Percentiles rank a stretch among this genome's conserved stretches.
phyloP scores from a whole-genome alignment of 2,888 invertebrate genomes.

The Apeira syringaria region DNA sequence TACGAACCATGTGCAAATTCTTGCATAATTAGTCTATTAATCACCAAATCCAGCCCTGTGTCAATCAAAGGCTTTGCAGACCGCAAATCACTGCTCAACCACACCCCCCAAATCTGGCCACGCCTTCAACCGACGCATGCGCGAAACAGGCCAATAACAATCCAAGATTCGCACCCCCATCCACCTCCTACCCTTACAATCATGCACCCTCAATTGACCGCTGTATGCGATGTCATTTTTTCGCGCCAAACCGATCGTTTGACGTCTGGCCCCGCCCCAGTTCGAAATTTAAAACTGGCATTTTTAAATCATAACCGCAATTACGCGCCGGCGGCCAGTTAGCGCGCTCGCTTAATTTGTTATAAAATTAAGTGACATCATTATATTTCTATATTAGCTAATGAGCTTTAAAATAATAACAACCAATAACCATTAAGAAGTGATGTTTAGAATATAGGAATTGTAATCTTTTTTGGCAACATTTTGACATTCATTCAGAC shows the following conservation, averaged over 20 bases:
- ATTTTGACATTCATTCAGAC: no score
- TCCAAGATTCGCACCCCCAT: constrained; percentile 40
- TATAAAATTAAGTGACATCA: constrained; percentile 33
- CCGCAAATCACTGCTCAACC: constrained; percentile 80
- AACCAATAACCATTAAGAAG: not conserved
- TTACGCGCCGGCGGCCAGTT: constrained; percentile 47
- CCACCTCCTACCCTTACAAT: constrained; percentile 39
- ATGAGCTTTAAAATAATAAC: constrained; percentile 9
- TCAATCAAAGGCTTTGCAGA: constrained; percentile 75
- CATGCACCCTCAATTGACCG: constrained; percentile 73
- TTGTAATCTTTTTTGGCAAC: no score
- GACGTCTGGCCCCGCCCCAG: constrained; percentile 64
- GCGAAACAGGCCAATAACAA: constrained; percentile 57
- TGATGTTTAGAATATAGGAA: no score
- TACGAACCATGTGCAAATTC: constrained; percentile 1
- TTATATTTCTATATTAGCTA: constrained; percentile 17
- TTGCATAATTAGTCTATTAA: constrained; percentile 16
- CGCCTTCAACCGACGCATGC: constrained; percentile 67
- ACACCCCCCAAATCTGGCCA: constrained; percentile 71
- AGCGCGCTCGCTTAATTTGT: constrained; percentile 45
- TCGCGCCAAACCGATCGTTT: constrained; percentile 66
- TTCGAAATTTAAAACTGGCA: constrained; percentile 58
- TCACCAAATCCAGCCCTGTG: constrained; percentile 49
- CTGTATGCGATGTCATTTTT: constrained; percentile 75
- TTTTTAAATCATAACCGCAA: constrained; percentile 70